A percentile compares a stretch with the other conserved stretches of the same genome.
Conservation (phyloP, 2,888 invertebrate species). For the Miltochrista miniata region DNA sequence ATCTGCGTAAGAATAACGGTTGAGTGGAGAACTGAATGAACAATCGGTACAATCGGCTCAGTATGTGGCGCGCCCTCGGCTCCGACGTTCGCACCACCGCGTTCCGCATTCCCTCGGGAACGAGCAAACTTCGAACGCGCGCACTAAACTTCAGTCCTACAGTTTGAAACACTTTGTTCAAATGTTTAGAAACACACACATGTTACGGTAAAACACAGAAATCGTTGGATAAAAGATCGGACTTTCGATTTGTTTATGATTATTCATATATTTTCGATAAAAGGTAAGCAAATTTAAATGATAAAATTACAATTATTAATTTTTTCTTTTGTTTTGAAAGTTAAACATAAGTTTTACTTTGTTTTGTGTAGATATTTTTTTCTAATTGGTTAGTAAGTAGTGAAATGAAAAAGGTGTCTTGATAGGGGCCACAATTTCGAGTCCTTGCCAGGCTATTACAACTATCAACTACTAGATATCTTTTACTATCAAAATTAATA, state of each 20-base stretch:
- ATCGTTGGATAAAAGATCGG: slow-evolving; percentile 19
- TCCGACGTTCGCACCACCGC: slow-evolving; percentile 56
- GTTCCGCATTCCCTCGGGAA: slow-evolving; percentile 49
- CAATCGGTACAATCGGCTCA: slow-evolving; percentile 74
- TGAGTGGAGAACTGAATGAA: slow-evolving; percentile 72
- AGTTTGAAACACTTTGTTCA: slow-evolving; percentile 5
- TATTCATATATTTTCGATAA: not conserved
- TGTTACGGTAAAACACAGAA: slow-evolving; percentile 8
- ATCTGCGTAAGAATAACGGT: slow-evolving; percentile 81
- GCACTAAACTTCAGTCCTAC: slow-evolving; percentile 43
- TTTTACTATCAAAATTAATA: too few relatives aligned
- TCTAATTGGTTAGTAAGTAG: too few relatives aligned
- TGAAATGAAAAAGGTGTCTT: too few relatives aligned
- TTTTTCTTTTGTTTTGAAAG: too few relatives aligned
- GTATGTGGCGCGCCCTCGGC: slow-evolving; percentile 70
- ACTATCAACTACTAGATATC: too few relatives aligned
- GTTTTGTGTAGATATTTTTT: too few relatives aligned
- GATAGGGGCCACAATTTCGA: too few relatives aligned
- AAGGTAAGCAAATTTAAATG: not conserved
- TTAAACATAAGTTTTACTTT: too few relatives aligned
- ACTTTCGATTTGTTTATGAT: slow-evolving; percentile 17
- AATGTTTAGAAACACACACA: slow-evolving; percentile 22
- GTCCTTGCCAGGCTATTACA: too few relatives aligned
- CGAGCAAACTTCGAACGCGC: slow-evolving; percentile 59
- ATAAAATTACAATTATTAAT: too few relatives aligned